Evolutionary conservation across 1,140 invertebrate species (phyloP), one percentile per base, ranked within the genome.

Genomic region (Antheraea mylitta): DNA sequence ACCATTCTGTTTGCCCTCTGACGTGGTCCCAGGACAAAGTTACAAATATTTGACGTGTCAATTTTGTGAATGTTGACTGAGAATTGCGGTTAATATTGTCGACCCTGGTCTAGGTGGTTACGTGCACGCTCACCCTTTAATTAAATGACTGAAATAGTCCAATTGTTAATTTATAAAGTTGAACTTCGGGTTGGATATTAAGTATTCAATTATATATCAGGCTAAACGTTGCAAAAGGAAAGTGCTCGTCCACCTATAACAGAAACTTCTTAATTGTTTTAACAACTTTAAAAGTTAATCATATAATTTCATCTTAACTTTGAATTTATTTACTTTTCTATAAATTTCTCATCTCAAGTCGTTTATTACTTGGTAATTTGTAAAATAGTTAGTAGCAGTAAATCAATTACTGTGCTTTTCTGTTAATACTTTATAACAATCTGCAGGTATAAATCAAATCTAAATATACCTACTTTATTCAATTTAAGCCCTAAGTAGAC

Each of bases 21-120:
- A 88, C 88, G 88, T 90, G 86, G 87, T 92, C 90, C 85, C 88
- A 89, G 87, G 88, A 88, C 88, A 86, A 90, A 92, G 87, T 88
- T 88, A 89, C 90, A 92, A 92, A 92, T 92, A 92, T 92, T 92
- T 92, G 88, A 92, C 88, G 88, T 92, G 90, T 92, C 90, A 90
- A 92, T 92, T 92, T 90, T 88, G 86, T 86, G 86, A 90, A 92
- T 92, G 89, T 92, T 92, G 90, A 90, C 90, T 79, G 87, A 90
- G 88, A 87, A 89, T 92, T 90, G 88, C 83, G 90, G 90, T 92
- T 90, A 90, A 92, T 90, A 92, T 89, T 89, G 86, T 82, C 82
- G 82, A 85, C 85, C 89, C 45, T 53, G 45, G 45, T n/a, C 86
- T 83, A 83, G 80, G 82, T 85, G 84, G 67, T 71, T 76, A 74